Conservation (phyloP, 2,797 vertebrate species). For the Anabacerthia variegaticeps region DNA sequence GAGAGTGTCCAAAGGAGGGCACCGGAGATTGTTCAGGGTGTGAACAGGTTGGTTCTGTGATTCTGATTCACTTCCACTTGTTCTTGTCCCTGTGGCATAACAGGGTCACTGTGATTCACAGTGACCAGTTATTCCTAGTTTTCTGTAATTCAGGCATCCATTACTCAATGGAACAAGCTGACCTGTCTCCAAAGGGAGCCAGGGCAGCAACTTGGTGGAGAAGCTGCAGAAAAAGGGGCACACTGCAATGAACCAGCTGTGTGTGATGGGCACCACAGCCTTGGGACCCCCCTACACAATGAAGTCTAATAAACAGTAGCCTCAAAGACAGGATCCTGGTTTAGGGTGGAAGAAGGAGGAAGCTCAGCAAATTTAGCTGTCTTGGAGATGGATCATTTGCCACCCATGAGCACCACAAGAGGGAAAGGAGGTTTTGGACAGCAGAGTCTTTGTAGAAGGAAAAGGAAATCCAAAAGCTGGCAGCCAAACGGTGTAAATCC, state of each 20-base stretch:
- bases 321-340: neutral
- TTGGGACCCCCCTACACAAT: neutral
- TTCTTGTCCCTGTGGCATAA: neutral
- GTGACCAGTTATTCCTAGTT: neutral
- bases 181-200: neutral
- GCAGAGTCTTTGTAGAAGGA: neutral
- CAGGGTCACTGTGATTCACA: neutral
- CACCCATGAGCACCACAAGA: neutral
- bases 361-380: neutral
- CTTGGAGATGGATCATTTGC: neutral
- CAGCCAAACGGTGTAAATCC: neutral
- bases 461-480: conserved; percentile 12
- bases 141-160: neutral
- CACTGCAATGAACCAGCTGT: neutral
- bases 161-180: neutral
- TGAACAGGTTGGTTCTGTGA: neutral
- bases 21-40: no score
- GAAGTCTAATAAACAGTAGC: neutral
- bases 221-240: neutral
- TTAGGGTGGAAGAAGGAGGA: neutral
- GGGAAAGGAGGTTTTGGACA: neutral
- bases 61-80: neutral
- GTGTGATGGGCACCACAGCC: neutral
- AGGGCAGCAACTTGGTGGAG: neutral
- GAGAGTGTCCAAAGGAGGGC: neutral